These are phyloP conservation scores for Limnodromus scolopaceus DNA, from an alignment of 2,797 vertebrate genomes.

Conservation along the genomic window DNA sequence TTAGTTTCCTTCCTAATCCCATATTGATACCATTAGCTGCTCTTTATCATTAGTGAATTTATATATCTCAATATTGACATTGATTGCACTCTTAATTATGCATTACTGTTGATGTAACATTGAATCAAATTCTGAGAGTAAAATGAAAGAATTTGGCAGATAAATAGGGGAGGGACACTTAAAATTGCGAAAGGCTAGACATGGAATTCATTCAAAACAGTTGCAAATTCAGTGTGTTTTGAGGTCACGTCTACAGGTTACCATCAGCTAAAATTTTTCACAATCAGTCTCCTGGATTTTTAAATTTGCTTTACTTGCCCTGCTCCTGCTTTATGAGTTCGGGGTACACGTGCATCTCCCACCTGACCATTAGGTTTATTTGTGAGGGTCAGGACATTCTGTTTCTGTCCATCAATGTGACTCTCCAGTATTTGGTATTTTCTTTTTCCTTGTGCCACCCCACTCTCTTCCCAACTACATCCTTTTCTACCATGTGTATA, in stretches of 20 bases:
- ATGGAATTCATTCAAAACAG: background rate
- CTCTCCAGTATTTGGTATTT: background rate
- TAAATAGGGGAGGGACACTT: background rate
- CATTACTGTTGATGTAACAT: background rate
- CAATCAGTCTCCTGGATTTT: background rate
- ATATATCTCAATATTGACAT: background rate
- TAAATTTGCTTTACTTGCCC: background rate
- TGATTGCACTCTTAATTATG: background rate
- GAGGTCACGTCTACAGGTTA: background rate
- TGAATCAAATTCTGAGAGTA: background rate
- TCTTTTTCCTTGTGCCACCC: background rate
- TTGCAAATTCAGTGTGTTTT: background rate
- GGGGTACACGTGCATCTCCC: background rate
- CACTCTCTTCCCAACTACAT: background rate
- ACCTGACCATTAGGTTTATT: background rate
- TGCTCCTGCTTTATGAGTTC: background rate
- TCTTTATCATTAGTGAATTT: slow-evolving; percentile 8
- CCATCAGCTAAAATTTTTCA: background rate
- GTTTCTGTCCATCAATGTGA: background rate
- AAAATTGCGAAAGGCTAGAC: background rate
- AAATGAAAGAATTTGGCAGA: background rate
- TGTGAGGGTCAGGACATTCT: background rate
- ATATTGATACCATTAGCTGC: background rate
- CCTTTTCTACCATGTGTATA: background rate
- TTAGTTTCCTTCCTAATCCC: background rate